Conservation (phyloP, 2,888 invertebrate genomes). For the Trichacis sp. region DNA sequence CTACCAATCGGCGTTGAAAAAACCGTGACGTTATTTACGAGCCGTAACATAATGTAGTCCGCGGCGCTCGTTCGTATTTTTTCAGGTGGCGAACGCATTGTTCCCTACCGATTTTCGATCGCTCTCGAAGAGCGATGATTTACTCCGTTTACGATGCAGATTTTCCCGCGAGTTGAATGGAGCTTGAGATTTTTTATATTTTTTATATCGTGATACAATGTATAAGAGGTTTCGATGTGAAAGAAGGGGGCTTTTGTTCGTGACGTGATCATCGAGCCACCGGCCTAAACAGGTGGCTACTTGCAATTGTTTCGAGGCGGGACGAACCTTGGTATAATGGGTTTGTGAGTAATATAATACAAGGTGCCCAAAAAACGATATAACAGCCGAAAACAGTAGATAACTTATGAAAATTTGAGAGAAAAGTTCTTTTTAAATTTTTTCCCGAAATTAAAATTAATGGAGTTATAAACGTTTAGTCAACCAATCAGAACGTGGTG, state of each 20-base stretch:
- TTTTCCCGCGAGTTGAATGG: not conserved
- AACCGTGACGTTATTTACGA: constrained; percentile 59
- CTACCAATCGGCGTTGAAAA: constrained; percentile 62
- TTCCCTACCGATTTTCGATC: not conserved
- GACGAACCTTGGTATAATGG: too few relatives aligned
- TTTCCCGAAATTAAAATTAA: too few relatives aligned
- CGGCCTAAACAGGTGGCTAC: not conserved
- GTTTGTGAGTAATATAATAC: too few relatives aligned
- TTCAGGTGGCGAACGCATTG: constrained; percentile 8
- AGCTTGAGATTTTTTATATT: not conserved
- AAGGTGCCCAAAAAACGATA: too few relatives aligned
- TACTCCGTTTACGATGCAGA: not conserved
- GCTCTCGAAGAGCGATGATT: constrained; percentile 9
- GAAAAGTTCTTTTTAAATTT: not conserved
- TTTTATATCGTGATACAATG: constrained; percentile 3
- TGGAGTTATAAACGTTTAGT: too few relatives aligned
- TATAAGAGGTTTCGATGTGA: constrained; percentile 11
- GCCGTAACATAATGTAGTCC: constrained; percentile 48
- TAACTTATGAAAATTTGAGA: too few relatives aligned
- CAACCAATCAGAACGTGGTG: too few relatives aligned
- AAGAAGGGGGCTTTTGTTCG: too few relatives aligned
- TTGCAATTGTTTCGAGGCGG: not conserved
- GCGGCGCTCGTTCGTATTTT: constrained; percentile 25
- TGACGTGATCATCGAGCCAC: not conserved
- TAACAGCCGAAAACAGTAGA: too few relatives aligned